A percentile compares a stretch with the other conserved stretches of the same genome.
Evolutionary conservation across 1,140 invertebrate species (phyloP).

Genomic region (Chrysoperla carnea): DNA sequence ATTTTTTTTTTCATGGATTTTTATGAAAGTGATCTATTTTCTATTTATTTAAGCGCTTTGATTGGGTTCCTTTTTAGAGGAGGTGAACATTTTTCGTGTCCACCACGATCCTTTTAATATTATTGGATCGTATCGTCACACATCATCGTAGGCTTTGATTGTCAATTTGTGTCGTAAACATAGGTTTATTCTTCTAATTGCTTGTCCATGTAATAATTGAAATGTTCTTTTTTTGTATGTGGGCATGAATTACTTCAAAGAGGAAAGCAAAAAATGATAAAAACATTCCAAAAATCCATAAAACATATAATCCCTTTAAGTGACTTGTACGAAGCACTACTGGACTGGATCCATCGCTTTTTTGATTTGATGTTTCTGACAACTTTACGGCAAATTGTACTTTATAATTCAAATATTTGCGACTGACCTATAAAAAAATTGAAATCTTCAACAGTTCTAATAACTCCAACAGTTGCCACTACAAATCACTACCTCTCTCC

Average conservation of each 20-base stretch:
- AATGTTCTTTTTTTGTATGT: neutral
- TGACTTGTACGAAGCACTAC: neutral
- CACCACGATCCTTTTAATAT: too few relatives aligned
- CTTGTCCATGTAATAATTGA: too few relatives aligned
- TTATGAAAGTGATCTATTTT: too few relatives aligned
- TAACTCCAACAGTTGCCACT: too few relatives aligned
- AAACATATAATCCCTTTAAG: neutral
- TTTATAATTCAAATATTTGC: neutral
- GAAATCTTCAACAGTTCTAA: neutral
- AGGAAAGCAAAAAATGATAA: neutral
- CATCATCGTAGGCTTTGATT: too few relatives aligned
- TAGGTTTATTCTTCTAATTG: too few relatives aligned
- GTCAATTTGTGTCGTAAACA: too few relatives aligned
- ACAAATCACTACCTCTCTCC: neutral
- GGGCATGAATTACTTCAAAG: neutral
- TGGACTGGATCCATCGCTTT: neutral
- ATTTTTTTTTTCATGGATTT: too few relatives aligned
- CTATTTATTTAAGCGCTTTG: too few relatives aligned
- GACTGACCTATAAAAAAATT: neutral
- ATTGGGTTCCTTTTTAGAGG: too few relatives aligned
- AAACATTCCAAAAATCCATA: neutral
- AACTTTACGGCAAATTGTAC: neutral
- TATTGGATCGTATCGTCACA: too few relatives aligned
- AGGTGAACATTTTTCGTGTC: too few relatives aligned
- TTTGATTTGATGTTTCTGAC: neutral